These are phyloP conservation scores for Channa striata DNA, from an alignment of 2,797 vertebrate species.

Conservation along the genomic window DNA sequence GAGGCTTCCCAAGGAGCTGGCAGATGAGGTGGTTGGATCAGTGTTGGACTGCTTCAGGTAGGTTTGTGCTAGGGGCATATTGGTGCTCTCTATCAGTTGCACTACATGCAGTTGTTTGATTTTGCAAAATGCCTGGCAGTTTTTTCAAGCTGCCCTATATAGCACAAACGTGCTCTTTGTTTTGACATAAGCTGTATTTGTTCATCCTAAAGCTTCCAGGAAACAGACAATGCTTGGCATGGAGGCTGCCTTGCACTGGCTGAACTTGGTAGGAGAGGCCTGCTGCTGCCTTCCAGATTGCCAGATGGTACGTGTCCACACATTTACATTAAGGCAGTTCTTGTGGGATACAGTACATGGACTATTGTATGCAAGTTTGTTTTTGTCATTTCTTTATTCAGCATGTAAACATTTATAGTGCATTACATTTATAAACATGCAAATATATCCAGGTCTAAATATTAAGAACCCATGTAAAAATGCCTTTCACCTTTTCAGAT, in stretches of 20 bases:
- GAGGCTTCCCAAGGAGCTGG: slow-evolving; percentile 93
- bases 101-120: background rate
- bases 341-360: background rate
- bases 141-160: background rate
- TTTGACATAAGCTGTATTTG: slow-evolving; percentile 35
- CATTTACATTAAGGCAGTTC: background rate
- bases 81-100: slow-evolving; percentile 8
- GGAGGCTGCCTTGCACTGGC: slow-evolving; percentile 96
- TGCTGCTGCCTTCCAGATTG: slow-evolving; percentile 93
- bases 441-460: slow-evolving; percentile 37
- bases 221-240: slow-evolving; percentile 95
- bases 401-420: slow-evolving; percentile 45
- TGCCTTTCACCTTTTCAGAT: slow-evolving; percentile 22
- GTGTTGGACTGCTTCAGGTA: slow-evolving; percentile 96
- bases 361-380: background rate
- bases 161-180: background rate
- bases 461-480: slow-evolving; percentile 31
- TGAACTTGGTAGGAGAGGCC: slow-evolving; percentile 94
- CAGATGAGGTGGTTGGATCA: slow-evolving; percentile 96
- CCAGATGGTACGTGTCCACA: slow-evolving; percentile 86
- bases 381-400: slow-evolving; percentile 52
- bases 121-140: background rate
- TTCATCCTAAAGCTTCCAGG: slow-evolving; percentile 89
- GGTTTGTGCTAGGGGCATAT: slow-evolving; percentile 15
- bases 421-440: slow-evolving; percentile 4